Conservation (phyloP, 2,888 invertebrate species). For the Hirtodrosophila duncani region DNA sequence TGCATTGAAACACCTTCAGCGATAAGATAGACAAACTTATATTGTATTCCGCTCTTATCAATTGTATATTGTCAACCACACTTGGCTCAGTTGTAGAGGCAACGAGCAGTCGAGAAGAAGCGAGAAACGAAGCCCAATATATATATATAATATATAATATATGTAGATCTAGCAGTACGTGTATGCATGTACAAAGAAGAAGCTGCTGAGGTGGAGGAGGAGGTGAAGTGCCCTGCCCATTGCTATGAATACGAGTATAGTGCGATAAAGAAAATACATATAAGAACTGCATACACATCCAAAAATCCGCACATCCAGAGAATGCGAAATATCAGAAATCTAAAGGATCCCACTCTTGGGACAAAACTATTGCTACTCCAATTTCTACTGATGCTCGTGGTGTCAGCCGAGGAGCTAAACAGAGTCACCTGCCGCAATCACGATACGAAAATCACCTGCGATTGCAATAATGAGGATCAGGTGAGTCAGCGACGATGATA, state of each 20-base stretch:
- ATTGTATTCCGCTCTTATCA: slow-evolving; percentile 6
- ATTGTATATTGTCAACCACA: no score
- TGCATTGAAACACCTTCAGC: slow-evolving; percentile 30
- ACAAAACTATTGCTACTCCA: not conserved
- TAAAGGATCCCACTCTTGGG: slow-evolving; percentile 54
- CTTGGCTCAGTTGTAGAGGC: no score
- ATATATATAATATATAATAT: no score
- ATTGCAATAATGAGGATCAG: slow-evolving; percentile 74
- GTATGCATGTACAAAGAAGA: no score
- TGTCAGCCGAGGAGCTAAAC: slow-evolving; percentile 3
- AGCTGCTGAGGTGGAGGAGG: no score
- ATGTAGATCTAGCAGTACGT: no score
- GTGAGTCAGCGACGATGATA: slow-evolving; percentile 72
- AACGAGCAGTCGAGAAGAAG: no score
- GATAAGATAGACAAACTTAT: slow-evolving; percentile 18
- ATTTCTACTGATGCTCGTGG: not conserved
- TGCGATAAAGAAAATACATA: slow-evolving; percentile 15
- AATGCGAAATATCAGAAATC: slow-evolving; percentile 61
- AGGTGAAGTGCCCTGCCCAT: no score
- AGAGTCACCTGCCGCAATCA: slow-evolving; percentile 74
- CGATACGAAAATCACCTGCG: slow-evolving; percentile 76
- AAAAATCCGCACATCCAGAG: slow-evolving; percentile 1
- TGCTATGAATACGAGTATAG: not conserved
- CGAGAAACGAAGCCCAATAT: no score
- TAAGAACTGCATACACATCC: not conserved